phyloP scores from a whole-genome alignment of 1,140 invertebrate species.

The Ceratitis capitata region DNA sequence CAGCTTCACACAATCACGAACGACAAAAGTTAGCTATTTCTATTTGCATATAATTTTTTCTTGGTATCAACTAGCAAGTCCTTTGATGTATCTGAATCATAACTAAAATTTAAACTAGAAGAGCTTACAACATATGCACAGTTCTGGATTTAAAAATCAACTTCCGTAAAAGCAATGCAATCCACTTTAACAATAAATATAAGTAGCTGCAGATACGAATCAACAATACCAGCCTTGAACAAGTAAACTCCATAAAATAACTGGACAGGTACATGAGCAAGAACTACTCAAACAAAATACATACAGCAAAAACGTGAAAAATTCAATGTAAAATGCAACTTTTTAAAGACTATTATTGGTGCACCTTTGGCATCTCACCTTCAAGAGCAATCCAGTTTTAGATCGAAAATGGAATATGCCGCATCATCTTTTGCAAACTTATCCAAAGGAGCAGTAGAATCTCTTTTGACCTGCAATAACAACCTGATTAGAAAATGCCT shows the following conservation, averaged over 20 bases:
- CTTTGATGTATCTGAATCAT: not conserved
- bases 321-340: not conserved
- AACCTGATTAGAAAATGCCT: not conserved
- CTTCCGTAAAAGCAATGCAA: slow-evolving; percentile 9
- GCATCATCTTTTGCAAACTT: slow-evolving; percentile 15
- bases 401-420: slow-evolving; percentile 38
- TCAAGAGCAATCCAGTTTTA: not conserved
- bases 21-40: not conserved
- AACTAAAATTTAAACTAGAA: not conserved
- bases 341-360: not conserved
- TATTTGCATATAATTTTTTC: slow-evolving; percentile 39
- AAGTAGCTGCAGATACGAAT: not conserved
- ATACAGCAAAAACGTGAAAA: not conserved
- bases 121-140: not conserved
- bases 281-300: not conserved
- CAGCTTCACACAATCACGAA: not conserved
- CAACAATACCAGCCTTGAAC: not conserved
- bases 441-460: not conserved
- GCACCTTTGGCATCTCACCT: not conserved
- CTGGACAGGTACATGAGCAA: not conserved
- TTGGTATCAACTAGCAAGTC: not conserved
- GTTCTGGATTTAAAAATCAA: not conserved
- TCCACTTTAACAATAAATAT: not conserved
- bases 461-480: not conserved
- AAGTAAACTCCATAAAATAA: not conserved